Percentiles rank a stretch among this genome's conserved stretches.
Evolutionary conservation across 2,113 vertebrate species (phyloP).

Genomic region (Saimiri boliviensis): DNA sequence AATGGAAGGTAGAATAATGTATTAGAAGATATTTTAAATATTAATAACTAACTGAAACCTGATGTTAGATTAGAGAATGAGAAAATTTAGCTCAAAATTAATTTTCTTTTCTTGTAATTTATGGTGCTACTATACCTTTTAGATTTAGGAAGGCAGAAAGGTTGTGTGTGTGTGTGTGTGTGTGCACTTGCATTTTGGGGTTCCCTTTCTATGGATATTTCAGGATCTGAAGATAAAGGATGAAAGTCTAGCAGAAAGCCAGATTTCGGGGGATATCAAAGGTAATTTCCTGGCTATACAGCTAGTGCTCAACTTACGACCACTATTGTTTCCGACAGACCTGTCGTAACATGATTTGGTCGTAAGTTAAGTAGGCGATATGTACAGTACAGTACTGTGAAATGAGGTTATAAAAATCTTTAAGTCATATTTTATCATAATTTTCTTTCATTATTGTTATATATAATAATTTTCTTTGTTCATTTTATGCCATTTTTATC

Average conservation of each 20-base stretch:
- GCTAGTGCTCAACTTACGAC: no score
- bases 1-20: not conserved
- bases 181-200: no score
- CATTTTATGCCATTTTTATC: no score
- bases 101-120: not conserved
- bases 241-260: not conserved
- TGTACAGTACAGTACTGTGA: no score
- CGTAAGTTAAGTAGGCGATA: no score
- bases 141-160: not conserved
- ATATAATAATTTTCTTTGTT: no score
- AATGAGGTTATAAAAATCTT: no score
- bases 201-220: not conserved
- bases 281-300: not conserved
- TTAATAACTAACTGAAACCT: not conserved
- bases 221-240: not conserved
- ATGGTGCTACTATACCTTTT: not conserved
- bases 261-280: not conserved
- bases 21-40: not conserved
- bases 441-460: no score
- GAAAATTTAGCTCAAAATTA: not conserved
- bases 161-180: not conserved
- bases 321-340: no score
- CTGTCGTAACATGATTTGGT: no score
- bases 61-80: conserved; percentile 31
- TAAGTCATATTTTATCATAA: no score